Percentiles rank a stretch among this genome's conserved stretches.
Conservation (phyloP, 2,888 invertebrate species). For the Polia nebulosa region DNA sequence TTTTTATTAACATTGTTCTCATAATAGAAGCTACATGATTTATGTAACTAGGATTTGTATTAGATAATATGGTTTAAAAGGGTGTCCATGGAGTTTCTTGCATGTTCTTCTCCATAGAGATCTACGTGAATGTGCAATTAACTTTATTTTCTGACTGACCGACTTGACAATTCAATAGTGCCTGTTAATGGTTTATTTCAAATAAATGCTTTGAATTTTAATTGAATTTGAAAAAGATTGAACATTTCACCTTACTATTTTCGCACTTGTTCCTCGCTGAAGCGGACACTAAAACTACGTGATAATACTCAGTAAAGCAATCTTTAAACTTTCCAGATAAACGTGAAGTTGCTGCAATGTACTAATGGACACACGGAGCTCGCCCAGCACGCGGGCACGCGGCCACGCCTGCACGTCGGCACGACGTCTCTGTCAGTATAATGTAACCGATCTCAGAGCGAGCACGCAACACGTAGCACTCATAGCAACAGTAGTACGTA, state of each 20-base stretch:
- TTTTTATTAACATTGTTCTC: too few relatives aligned
- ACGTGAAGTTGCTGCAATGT: constrained; percentile 3
- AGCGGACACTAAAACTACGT: neutral
- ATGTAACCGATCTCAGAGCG: constrained; percentile 45
- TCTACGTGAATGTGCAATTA: too few relatives aligned
- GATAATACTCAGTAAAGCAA: neutral
- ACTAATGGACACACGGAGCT: constrained; percentile 1
- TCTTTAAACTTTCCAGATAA: constrained; percentile 36
- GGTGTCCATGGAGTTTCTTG: too few relatives aligned
- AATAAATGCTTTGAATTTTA: too few relatives aligned
- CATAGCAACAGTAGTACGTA: constrained; percentile 30
- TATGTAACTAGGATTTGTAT: too few relatives aligned
- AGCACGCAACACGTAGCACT: constrained; percentile 20
- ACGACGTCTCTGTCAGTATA: constrained; percentile 33
- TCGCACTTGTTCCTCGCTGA: neutral
- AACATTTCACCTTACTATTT: neutral
- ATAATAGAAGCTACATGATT: too few relatives aligned
- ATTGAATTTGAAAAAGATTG: too few relatives aligned
- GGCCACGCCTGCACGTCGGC: neutral
- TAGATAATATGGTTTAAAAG: too few relatives aligned
- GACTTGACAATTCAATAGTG: too few relatives aligned
- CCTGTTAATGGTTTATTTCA: too few relatives aligned
- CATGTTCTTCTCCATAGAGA: too few relatives aligned
- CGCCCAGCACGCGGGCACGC: neutral
- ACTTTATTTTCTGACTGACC: too few relatives aligned